Conservation (phyloP, 2,797 vertebrate genomes). For the Florisuga fusca region DNA sequence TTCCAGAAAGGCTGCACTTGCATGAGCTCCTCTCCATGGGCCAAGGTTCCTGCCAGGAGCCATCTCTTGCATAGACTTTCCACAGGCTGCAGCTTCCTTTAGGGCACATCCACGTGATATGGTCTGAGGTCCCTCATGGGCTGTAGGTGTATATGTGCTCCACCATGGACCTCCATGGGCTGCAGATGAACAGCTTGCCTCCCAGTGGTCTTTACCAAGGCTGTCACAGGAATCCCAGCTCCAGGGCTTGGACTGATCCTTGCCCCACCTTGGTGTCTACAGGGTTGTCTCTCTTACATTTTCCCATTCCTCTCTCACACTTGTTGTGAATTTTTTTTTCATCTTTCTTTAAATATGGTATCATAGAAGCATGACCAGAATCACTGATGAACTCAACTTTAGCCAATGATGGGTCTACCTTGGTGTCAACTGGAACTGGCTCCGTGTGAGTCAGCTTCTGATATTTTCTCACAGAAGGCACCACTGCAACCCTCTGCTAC, state of each 20-base stretch:
- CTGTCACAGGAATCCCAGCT: not conserved
- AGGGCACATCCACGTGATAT: not conserved
- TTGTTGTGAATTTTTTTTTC: not conserved
- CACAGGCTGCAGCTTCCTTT: not conserved
- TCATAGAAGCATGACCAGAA: not conserved
- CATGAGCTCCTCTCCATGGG: not conserved
- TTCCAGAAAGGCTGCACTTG: not conserved
- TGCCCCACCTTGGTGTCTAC: not conserved
- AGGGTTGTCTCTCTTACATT: not conserved
- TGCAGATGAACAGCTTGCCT: not conserved
- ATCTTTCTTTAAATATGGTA: not conserved
- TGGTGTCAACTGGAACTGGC: not conserved
- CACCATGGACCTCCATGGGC: not conserved
- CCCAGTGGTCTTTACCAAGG: not conserved
- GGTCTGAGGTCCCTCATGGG: accelerated
- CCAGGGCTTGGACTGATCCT: accelerated
- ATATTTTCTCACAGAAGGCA: not conserved
- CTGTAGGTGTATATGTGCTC: not conserved
- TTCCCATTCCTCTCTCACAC: not conserved
- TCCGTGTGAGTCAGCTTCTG: not conserved
- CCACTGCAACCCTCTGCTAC: not conserved
- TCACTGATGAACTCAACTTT: not conserved
- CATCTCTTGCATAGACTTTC: accelerated
- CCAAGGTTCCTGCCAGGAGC: not conserved
- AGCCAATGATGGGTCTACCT: not conserved